phyloP scores from a whole-genome alignment of 2,888 invertebrate species.

The Pteria penguin region DNA sequence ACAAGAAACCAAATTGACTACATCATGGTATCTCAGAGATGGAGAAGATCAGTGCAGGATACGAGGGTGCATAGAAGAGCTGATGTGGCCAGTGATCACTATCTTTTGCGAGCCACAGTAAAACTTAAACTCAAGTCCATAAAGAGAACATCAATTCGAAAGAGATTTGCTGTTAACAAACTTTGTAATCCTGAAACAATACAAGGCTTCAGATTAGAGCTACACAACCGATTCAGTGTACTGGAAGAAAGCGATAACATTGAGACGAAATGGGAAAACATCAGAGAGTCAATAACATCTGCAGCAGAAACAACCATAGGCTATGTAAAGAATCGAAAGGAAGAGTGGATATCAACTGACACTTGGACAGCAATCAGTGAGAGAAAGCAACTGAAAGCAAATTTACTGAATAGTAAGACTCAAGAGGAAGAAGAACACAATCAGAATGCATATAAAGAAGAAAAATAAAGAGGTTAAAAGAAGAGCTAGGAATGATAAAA shows the following conservation, averaged over 20 bases:
- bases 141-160: background rate
- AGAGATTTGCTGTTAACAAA: conserved; percentile 14
- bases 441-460: too few species aligned
- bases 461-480: too few species aligned
- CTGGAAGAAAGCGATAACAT: conserved; percentile 16
- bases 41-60: conserved; percentile 27
- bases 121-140: background rate
- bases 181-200: conserved; percentile 22
- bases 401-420: conserved; percentile 7
- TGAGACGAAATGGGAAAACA: background rate
- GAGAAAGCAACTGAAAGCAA: conserved; percentile 19
- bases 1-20: conserved; percentile 46
- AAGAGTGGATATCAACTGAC: conserved; percentile 13
- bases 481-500: too few species aligned
- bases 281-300: background rate
- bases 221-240: conserved; percentile 7
- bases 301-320: background rate
- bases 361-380: conserved; percentile 3
- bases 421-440: too few species aligned
- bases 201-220: conserved; percentile 9
- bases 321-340: background rate
- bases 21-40: conserved; percentile 25
- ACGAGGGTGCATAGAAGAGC: conserved; percentile 23
- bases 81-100: conserved; percentile 28
- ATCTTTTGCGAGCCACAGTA: conserved; percentile 16